These are phyloP conservation scores for Kryptolebias ocellatus DNA, from an alignment of 2,797 vertebrate species.

Conservation along the genomic window DNA sequence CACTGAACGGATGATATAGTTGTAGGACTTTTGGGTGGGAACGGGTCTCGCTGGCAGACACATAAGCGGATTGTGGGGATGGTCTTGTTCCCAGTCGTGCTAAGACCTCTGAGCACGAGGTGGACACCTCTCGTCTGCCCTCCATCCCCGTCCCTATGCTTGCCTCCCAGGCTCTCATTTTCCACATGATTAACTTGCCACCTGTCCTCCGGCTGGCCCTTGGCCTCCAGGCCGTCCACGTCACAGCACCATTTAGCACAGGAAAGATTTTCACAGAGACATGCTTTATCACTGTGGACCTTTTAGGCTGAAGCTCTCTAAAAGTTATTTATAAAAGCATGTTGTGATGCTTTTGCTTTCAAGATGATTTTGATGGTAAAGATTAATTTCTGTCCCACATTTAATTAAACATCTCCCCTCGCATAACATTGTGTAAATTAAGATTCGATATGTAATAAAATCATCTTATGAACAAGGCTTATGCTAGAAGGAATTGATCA, in stretches of 20 bases:
- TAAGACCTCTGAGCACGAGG: constrained; percentile 72
- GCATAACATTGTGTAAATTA: background rate
- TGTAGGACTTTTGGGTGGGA: constrained; percentile 40
- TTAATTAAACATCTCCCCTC: background rate
- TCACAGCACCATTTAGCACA: constrained; percentile 76
- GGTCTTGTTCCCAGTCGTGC: constrained; percentile 73
- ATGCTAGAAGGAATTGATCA: background rate
- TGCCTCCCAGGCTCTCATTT: constrained; percentile 82
- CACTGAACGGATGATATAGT: constrained; percentile 46
- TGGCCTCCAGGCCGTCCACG: constrained; percentile 58
- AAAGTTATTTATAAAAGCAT: constrained; percentile 1
- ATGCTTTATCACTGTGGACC: constrained; percentile 51
- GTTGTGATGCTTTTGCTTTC: background rate
- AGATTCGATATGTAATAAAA: constrained; percentile 4
- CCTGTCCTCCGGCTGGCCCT: constrained; percentile 81
- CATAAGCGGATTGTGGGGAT: constrained; percentile 48
- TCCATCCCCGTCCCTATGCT: constrained; percentile 56
- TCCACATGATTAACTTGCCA: constrained; percentile 86
- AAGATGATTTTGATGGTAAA: background rate
- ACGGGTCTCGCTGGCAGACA: constrained; percentile 45
- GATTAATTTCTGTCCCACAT: background rate
- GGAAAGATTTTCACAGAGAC: constrained; percentile 71
- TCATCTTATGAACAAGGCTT: background rate
- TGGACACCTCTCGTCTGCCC: constrained; percentile 76
- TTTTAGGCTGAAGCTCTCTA: constrained; percentile 6